These are phyloP conservation scores for Orthosia cruda DNA, from an alignment of 2,888 invertebrate genomes.

Conservation along the genomic window DNA sequence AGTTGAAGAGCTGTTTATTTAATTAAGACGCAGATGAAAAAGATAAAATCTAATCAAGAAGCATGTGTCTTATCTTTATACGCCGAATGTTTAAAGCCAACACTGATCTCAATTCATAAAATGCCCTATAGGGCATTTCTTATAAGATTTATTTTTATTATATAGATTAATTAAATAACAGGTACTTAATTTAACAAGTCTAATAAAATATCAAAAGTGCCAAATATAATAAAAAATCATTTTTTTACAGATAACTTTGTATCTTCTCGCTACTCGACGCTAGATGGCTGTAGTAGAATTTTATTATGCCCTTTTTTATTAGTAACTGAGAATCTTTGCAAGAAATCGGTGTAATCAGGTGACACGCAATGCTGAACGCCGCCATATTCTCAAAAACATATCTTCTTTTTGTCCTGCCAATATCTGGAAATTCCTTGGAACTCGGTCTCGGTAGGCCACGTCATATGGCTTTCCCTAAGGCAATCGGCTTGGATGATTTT, in stretches of 20 bases:
- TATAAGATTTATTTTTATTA: neutral
- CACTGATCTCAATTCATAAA: conserved; percentile 13
- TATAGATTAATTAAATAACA: neutral
- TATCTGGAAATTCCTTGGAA: too few species aligned
- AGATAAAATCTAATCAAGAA: conserved; percentile 43
- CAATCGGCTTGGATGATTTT: too few species aligned
- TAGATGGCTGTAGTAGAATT: conserved; percentile 72
- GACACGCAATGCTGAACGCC: too few species aligned
- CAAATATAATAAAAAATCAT: neutral
- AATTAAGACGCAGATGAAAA: conserved; percentile 39
- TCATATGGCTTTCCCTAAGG: too few species aligned
- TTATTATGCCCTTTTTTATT: neutral
- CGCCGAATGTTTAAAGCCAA: conserved; percentile 15
- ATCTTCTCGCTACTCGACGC: conserved; percentile 72
- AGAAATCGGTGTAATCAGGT: too few species aligned
- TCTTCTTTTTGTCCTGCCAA: too few species aligned
- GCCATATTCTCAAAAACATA: too few species aligned
- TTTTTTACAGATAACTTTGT: neutral
- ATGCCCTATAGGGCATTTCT: too few species aligned
- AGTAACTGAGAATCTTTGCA: neutral
- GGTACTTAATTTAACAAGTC: neutral
- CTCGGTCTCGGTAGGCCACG: too few species aligned
- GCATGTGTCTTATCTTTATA: conserved; percentile 30
- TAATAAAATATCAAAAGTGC: neutral
- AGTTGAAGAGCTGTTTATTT: conserved; percentile 2